Base-by-base conservation (phyloP, 2,113 vertebrate species). In the Quiscalus mexicanus region DNA sequence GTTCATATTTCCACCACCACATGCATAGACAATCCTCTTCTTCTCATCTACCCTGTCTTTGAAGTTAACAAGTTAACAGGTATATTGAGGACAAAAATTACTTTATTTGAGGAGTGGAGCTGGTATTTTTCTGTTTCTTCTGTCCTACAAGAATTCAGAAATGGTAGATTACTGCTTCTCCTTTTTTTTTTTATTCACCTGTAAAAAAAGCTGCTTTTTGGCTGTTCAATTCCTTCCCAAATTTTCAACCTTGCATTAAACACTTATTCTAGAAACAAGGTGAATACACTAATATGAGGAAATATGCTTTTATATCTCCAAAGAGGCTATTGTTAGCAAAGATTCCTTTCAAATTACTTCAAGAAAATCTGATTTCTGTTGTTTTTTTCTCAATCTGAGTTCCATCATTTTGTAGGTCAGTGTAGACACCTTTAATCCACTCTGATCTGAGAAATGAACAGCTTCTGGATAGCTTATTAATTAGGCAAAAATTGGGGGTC, bases 11-110 rank as follows among this genome's bases (percentile, higher is more conserved):
- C 73, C 42, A 71, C 22, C 21, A 25, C 74, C 60, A 42, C 78
- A 78, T 77, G 69, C 87, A 89, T 10, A 67, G 52, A 15, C 52
- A 78, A 17, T 55, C 56, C n/a, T 93, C 31, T 24, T 87, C 58
- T 88, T 93, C 83, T 89, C 69, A 67, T 84, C 87, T 89, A 2
- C 60, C 60, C 33, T 47, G 30, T 25, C 95, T 94, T 96, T 87
- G 89, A 95, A 95, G 84, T 30, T 45, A 65, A 30, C 25, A 95
- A 95, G 84, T 30, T 45, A 65, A 30, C 25, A 89, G 80, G 64
- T 91, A n/a, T 19, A 70, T 10, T 87, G 27, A 89, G 89, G 73
- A 76, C 42, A 84, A 37, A 42, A 65, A 45, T 45, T 30, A 39
- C n/a, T 91, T 62, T 65, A 65, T 69, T 41, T 91, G 19, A 42